phyloP scores from a whole-genome alignment of 1,140 invertebrate species.

The Ladona fulva region DNA sequence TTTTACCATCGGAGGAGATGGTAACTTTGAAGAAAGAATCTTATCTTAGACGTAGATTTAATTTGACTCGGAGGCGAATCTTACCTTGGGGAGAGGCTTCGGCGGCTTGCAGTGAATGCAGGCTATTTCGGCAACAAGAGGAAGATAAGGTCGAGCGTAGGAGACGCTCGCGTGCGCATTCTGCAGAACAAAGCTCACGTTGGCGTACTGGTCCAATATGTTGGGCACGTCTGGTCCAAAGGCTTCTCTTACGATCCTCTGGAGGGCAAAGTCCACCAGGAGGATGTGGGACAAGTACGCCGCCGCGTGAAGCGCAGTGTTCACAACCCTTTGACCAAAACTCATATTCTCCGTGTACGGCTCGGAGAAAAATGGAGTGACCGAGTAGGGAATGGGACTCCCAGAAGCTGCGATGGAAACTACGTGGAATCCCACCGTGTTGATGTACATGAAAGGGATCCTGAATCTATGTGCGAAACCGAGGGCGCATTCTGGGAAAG shows the following conservation, averaged over 20 bases:
- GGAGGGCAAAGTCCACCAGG: conserved; percentile 34
- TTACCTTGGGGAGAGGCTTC: conserved; percentile 37
- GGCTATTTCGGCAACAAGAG: conserved; percentile 71
- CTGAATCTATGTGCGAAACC: conserved; percentile 57
- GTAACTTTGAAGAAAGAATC: too few relatives aligned
- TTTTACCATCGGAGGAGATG: too few relatives aligned
- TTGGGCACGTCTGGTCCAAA: conserved; percentile 36
- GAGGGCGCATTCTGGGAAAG: conserved; percentile 66
- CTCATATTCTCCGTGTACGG: conserved; percentile 61
- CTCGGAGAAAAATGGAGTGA: conserved; percentile 60
- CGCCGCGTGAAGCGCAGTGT: conserved; percentile 44
- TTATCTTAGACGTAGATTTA: too few relatives aligned
- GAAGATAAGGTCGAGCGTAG: conserved; percentile 59
- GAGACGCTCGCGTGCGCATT: conserved; percentile 64
- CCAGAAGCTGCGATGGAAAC: conserved; percentile 45
- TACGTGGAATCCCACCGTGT: conserved; percentile 44
- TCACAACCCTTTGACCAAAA: conserved; percentile 46
- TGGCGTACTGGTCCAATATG: conserved; percentile 52
- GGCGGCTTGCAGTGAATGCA: conserved; percentile 70
- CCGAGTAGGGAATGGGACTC: conserved; percentile 56
- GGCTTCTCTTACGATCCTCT: conserved; percentile 30
- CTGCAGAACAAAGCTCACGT: conserved; percentile 65
- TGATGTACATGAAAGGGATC: conserved; percentile 66
- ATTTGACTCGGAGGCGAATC: not conserved
- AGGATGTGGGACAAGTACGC: conserved; percentile 43